A percentile compares a stretch with the other conserved stretches of the same genome.
Evolutionary conservation across 2,888 invertebrate species (phyloP).

Genomic region (Xanthia icteritia): DNA sequence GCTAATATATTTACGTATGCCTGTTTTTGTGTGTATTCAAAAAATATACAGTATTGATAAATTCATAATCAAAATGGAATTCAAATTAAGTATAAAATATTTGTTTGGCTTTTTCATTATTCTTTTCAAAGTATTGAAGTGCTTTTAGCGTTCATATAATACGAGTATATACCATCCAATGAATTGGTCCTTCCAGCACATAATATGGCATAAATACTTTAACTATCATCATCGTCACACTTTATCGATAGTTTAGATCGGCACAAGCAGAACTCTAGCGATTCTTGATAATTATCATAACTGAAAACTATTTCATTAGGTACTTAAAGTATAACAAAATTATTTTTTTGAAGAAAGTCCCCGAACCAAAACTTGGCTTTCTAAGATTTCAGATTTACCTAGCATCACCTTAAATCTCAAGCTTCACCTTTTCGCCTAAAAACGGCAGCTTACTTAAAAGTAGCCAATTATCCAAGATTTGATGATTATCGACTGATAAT

Average conservation of each 20-base stretch:
- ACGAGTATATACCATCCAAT: neutral
- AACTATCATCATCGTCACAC: neutral
- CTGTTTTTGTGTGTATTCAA: neutral
- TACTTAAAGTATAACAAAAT: conserved; percentile 2
- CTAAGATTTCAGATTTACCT: neutral
- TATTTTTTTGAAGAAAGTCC: conserved; percentile 10
- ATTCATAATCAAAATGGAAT: neutral
- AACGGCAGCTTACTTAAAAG: conserved; percentile 8
- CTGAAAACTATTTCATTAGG: conserved; percentile 15
- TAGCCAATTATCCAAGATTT: neutral
- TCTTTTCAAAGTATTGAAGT: neutral
- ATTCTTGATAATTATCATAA: conserved; percentile 15
- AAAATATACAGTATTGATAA: neutral
- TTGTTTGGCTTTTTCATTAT: too few relatives aligned
- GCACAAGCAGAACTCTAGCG: conserved; percentile 6
- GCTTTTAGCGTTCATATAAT: neutral
- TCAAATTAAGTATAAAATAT: neutral
- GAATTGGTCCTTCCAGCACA: neutral
- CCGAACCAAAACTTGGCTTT: neutral
- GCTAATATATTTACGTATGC: neutral
- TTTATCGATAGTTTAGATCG: conserved; percentile 3
- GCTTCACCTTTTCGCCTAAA: neutral
- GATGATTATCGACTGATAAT: too few relatives aligned
- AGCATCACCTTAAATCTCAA: neutral
- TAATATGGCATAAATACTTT: neutral